Conservation (phyloP, 2,888 invertebrate species). For the Archips crataeganus region DNA sequence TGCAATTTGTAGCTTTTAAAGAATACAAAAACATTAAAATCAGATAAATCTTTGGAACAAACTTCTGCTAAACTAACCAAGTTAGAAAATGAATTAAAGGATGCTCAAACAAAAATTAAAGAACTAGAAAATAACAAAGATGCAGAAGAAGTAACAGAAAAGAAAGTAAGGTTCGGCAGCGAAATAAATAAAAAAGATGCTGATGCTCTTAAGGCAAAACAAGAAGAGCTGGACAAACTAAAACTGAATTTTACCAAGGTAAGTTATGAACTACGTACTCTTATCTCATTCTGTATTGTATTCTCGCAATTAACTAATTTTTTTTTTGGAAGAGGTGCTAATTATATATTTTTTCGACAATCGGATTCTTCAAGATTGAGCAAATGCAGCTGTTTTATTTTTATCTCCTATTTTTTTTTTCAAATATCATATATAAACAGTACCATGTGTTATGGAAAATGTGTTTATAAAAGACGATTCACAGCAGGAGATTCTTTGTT, state of each 20-base stretch:
- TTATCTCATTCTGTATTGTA: too few relatives aligned
- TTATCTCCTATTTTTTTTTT: too few relatives aligned
- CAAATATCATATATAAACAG: too few relatives aligned
- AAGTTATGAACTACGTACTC: conserved; percentile 37
- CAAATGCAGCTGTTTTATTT: too few relatives aligned
- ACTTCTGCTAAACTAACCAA: conserved; percentile 87
- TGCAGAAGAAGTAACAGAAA: conserved; percentile 82
- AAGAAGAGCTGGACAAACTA: conserved; percentile 84
- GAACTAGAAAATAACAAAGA: conserved; percentile 78
- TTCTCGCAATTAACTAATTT: too few relatives aligned
- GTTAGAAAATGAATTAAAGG: conserved; percentile 87
- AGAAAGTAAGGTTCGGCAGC: conserved; percentile 79
- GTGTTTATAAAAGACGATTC: too few relatives aligned
- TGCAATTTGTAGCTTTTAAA: conserved; percentile 77
- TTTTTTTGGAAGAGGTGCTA: too few relatives aligned
- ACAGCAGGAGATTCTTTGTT: not conserved
- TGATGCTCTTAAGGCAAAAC: conserved; percentile 74
- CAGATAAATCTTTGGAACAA: conserved; percentile 85
- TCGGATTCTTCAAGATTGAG: too few relatives aligned
- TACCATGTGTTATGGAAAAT: too few relatives aligned
- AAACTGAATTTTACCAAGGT: conserved; percentile 83
- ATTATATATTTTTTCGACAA: too few relatives aligned
- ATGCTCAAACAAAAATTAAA: conserved; percentile 85
- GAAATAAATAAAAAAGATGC: conserved; percentile 74
- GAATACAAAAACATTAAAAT: conserved; percentile 81